A percentile compares a stretch with the other conserved stretches of the same genome.
Conservation (phyloP, 2,797 vertebrate species). For the Nannoperca obscura region DNA sequence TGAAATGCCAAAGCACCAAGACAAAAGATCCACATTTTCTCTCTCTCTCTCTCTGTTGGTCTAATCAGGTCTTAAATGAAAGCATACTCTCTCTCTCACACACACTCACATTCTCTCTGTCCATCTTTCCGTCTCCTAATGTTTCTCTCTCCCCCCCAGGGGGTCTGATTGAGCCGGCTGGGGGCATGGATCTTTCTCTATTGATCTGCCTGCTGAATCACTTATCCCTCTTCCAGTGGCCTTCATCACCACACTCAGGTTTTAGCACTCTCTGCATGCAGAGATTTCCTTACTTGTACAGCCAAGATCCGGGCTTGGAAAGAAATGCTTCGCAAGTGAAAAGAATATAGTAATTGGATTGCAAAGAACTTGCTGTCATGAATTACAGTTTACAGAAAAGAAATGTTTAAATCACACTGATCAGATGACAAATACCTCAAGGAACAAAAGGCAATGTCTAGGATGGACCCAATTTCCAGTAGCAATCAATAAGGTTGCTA, state of each 20-base stretch:
- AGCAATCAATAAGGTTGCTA: conserved; percentile 56
- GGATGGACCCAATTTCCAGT: conserved; percentile 62
- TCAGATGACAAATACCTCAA: conserved; percentile 41
- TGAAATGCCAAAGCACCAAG: conserved; percentile 70
- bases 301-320: conserved; percentile 52
- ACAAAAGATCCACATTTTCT: conserved; percentile 75
- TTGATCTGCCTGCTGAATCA: conserved; percentile 85
- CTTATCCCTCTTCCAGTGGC: conserved; percentile 85
- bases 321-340: conserved; percentile 49
- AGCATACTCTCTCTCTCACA: conserved; percentile 37
- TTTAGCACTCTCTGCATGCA: conserved; percentile 75
- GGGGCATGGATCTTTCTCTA: conserved; percentile 83
- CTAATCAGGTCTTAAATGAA: conserved; percentile 75
- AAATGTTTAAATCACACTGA: conserved; percentile 49
- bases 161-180: conserved; percentile 81
- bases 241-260: conserved; percentile 78
- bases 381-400: conserved; percentile 23
- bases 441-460: conserved; percentile 39
- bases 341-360: conserved; percentile 32
- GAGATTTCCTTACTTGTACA: conserved; percentile 60
- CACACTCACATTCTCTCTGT: conserved; percentile 49
- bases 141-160: conserved; percentile 75
- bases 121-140: conserved; percentile 79
- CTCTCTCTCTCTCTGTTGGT: conserved; percentile 51
- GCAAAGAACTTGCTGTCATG: conserved; percentile 31